Evolutionary conservation across 30 jellyfish, hydroid and myxozoan genomes (phyloP), one percentile per base, ranked within the genome.

Genomic region (Morbakka virulenta): DNA sequence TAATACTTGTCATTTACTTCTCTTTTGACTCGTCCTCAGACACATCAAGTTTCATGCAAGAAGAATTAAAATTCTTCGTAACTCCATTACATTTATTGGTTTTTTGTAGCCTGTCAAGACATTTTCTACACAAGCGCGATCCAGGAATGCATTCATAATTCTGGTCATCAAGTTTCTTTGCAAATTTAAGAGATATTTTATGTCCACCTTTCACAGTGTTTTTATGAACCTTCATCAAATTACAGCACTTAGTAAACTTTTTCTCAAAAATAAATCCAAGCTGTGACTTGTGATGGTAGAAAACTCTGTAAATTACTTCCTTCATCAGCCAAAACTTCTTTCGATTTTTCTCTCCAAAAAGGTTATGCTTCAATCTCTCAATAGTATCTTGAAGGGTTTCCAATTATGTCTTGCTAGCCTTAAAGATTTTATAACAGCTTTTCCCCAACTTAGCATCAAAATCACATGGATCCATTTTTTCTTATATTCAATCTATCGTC

Each of bases 141-240:
- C 83, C 83, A 72, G 83, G 74, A 27, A 72, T 50, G 35, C 83
- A 72, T 2, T 72, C 52, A 30, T 20, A 29, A n/a, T 72, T 48
- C 73, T 72, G 72, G 50, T 20, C 22, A 21, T 31, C 22, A 49
- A 72, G 71, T 22, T 26, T 36, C 20, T 3, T 23, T 36, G 83
- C 83, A 28, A 72, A 48, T 32, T 72, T 57, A 33, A 72, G 74
- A 48, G 83, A 72, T 31, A 72, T 72, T 53, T 36, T 72, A 62
- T 72, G 74, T 29, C 83, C 83, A 48, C 83, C 83, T 41, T 72
- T 72, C 14, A 72, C 83, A 34, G 17, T 48, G 11, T 4, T 50
- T 35, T 72, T 72, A 32, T 72, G 83, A 21, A 47, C 51, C 51
- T 69, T 69, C 49, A 69, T 35, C 74, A 67, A 2, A 24, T 31